Percentiles rank a stretch among this genome's conserved stretches.
Conservation (phyloP, 1,140 invertebrate species). For the Muscidifurax raptorellus region DNA sequence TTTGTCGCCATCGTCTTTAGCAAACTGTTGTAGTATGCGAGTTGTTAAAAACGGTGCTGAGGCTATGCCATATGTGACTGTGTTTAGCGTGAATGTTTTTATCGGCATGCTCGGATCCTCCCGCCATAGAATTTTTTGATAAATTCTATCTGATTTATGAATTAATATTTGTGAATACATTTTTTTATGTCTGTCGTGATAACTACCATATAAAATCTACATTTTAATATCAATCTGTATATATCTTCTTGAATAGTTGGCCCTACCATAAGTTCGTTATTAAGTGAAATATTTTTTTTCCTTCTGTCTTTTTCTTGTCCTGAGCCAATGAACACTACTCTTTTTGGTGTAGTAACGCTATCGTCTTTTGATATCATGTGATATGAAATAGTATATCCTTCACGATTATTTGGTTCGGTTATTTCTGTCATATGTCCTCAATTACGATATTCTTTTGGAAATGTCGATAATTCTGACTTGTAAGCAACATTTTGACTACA, state of each 20-base stretch:
- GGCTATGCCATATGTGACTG: constrained; percentile 1
- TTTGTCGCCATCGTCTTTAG: constrained; percentile 37
- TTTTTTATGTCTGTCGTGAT: constrained; percentile 62
- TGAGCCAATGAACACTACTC: constrained; percentile 66
- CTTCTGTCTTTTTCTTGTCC: constrained; percentile 43
- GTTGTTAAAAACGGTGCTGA: constrained; percentile 47
- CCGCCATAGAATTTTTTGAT: background rate
- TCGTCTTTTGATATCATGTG: constrained; percentile 24
- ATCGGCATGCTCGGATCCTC: background rate
- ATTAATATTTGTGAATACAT: constrained; percentile 63
- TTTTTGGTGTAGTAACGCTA: constrained; percentile 34
- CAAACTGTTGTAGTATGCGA: background rate
- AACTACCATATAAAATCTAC: constrained; percentile 58
- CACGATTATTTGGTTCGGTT: background rate
- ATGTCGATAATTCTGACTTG: background rate
- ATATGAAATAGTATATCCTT: constrained; percentile 25
- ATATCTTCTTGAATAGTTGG: constrained; percentile 67
- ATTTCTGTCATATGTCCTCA: background rate
- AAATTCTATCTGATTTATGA: constrained; percentile 48
- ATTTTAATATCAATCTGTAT: constrained; percentile 64
- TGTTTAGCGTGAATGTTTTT: background rate
- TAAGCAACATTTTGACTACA: background rate
- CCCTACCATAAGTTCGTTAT: constrained; percentile 61
- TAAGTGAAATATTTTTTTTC: constrained; percentile 57
- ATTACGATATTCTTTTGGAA: background rate